These are phyloP conservation scores for Lytechinus variegatus DNA, from an alignment of 35 echinoderm and acorn worm species.

Conservation along the genomic window DNA sequence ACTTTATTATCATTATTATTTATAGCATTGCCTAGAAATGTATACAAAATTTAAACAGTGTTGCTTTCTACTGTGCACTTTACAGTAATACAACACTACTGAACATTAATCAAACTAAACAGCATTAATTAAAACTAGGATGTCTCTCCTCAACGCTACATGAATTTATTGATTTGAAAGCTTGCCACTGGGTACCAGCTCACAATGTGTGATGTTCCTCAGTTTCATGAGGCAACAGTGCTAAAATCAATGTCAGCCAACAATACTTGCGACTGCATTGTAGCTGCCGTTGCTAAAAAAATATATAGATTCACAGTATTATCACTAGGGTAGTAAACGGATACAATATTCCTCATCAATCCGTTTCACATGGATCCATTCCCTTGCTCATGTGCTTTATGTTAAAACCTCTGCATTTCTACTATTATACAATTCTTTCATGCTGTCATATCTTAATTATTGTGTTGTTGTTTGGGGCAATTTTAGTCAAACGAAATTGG, in stretches of 20 bases:
- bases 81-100: no score
- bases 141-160: not conserved
- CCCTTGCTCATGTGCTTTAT: not conserved
- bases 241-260: not conserved
- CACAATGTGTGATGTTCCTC: not conserved
- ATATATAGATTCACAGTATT: not conserved
- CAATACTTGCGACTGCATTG: not conserved
- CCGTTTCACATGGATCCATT: not conserved
- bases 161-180: not conserved
- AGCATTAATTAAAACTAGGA: not conserved
- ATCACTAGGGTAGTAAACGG: not conserved
- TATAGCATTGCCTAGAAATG: no score
- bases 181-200: not conserved
- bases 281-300: not conserved
- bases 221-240: not conserved
- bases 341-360: not conserved
- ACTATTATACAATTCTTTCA: no score
- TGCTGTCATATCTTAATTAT: no score
- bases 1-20: no score
- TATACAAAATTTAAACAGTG: no score
- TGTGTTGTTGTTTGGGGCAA: no score
- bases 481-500: no score
- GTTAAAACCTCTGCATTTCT: no score
- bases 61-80: no score
- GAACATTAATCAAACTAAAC: not conserved